Percentiles rank a stretch among this genome's conserved stretches.
Conservation (phyloP, 1,140 invertebrate species). For the Apolygus lucorum region DNA sequence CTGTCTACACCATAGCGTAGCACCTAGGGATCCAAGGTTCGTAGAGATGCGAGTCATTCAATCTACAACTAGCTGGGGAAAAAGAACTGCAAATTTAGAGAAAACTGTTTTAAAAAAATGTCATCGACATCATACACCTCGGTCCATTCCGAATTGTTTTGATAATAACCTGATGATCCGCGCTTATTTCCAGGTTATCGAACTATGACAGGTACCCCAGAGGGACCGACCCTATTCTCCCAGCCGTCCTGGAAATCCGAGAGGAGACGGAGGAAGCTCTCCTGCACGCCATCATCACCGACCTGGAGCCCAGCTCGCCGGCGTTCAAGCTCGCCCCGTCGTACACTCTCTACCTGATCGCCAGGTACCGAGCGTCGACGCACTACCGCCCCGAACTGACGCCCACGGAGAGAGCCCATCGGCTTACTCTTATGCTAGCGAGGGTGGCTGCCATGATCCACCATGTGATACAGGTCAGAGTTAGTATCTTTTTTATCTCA, state of each 20-base stretch:
- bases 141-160: too few species aligned
- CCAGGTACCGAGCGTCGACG: constrained; percentile 83
- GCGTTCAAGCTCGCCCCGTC: constrained; percentile 86
- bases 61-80: too few species aligned
- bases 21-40: too few species aligned
- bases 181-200: constrained; percentile 44
- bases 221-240: constrained; percentile 81
- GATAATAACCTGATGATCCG: too few species aligned
- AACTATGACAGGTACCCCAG: constrained; percentile 48
- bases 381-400: constrained; percentile 85
- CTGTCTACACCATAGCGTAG: too few species aligned
- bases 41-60: too few species aligned
- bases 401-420: constrained; percentile 81
- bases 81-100: too few species aligned
- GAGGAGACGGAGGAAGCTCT: constrained; percentile 90
- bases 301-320: constrained; percentile 74
- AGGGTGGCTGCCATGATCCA: constrained; percentile 83
- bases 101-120: too few species aligned
- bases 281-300: constrained; percentile 73
- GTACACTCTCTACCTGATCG: constrained; percentile 89
- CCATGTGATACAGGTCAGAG: constrained; percentile 70
- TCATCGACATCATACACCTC: too few species aligned
- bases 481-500: too few species aligned
- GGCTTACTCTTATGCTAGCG: constrained; percentile 77
- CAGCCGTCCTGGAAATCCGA: constrained; percentile 87